A percentile compares a stretch with the other conserved stretches of the same genome.
phyloP scores from a whole-genome alignment of 2,797 vertebrate genomes.

The Neostethus bicornis region DNA sequence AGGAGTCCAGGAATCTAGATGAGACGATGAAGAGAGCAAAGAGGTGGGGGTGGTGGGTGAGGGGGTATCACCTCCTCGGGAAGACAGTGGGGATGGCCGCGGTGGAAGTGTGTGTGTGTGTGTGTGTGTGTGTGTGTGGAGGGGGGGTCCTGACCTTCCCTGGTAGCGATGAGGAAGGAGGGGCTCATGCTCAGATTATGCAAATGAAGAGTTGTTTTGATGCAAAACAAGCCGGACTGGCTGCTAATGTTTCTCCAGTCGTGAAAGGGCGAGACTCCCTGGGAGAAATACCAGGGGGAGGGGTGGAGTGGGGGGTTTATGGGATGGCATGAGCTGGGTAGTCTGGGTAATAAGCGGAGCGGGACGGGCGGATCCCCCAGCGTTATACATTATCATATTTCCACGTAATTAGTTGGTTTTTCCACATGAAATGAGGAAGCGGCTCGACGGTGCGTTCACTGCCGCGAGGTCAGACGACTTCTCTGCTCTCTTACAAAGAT shows the following conservation, averaged over 20 bases:
- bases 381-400: slow-evolving; percentile 99
- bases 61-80: slow-evolving; percentile 31
- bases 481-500: slow-evolving; percentile 1
- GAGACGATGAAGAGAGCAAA: slow-evolving; percentile 6
- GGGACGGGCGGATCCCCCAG: slow-evolving; percentile 75
- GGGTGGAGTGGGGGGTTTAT: slow-evolving; percentile 10
- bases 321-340: slow-evolving; percentile 26
- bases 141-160: slow-evolving; percentile 54
- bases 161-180: slow-evolving; percentile 64
- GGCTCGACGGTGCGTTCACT: slow-evolving; percentile 88
- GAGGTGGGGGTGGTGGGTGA: background rate
- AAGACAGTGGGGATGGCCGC: background rate
- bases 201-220: slow-evolving; percentile 86
- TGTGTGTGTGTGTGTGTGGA: too few species aligned
- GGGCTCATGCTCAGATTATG: slow-evolving; percentile 90
- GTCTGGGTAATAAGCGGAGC: slow-evolving; percentile 52
- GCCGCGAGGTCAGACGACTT: slow-evolving; percentile 71
- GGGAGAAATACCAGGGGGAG: slow-evolving; percentile 89
- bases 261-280: slow-evolving; percentile 96
- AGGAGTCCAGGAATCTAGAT: slow-evolving; percentile 4
- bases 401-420: slow-evolving; percentile 99
- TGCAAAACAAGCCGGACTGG: slow-evolving; percentile 89
- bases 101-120: too few species aligned
- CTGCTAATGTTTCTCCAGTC: slow-evolving; percentile 91
- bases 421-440: slow-evolving; percentile 99